Base-by-base conservation (phyloP, 2,888 invertebrate genomes). In the Campoplex capitator region DNA sequence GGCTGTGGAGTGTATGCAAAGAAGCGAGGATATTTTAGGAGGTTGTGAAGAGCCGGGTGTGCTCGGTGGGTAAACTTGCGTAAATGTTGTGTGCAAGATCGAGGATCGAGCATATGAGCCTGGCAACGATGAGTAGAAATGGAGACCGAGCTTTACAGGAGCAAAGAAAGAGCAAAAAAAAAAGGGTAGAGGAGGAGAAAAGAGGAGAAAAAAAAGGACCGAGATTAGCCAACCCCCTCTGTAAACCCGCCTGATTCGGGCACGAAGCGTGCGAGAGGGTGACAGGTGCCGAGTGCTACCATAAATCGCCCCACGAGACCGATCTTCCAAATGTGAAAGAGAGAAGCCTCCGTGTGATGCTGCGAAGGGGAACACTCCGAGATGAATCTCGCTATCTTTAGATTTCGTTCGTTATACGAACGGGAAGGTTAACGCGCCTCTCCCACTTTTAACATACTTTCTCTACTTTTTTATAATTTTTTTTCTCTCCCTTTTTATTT, bases 271-370 rank as follows among this genome's bases (percentile, higher is more conserved):
- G 74, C 86, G 88, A 83, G 88, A 88, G 91, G 90, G 89, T 92
- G 92, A 92, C 93, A 93, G 93, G 93, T 93, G 93, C 92, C 89
- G 92, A 91, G 92, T 91, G 91, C 87, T 91, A 91, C 91, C 91
- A 92, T 92, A 92, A 93, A 93, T 92, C 80, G 68, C 80, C 92
- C 77, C 70, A 82, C 79, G 67, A 81, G 85, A 83, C 83, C 84
- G 85, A 89, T 88, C 71, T 75, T 56, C 76, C 51, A 80, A 87
- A 75, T 77, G 78, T 65, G 76, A 83, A 48, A 62, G 76, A 74
- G 28, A 23, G 54, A 75, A 6, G 74, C 62, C 65, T 65, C 62
- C 38, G 51, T 23, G 42, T 45, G 70, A 48, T 62, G 71, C 3
- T 54, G 54, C 23, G 23, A 68, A 28, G 68, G 71, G 35, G 45